Base-by-base conservation (phyloP, 2,113 vertebrate genomes). In the Odocoileus hemionus region DNA sequence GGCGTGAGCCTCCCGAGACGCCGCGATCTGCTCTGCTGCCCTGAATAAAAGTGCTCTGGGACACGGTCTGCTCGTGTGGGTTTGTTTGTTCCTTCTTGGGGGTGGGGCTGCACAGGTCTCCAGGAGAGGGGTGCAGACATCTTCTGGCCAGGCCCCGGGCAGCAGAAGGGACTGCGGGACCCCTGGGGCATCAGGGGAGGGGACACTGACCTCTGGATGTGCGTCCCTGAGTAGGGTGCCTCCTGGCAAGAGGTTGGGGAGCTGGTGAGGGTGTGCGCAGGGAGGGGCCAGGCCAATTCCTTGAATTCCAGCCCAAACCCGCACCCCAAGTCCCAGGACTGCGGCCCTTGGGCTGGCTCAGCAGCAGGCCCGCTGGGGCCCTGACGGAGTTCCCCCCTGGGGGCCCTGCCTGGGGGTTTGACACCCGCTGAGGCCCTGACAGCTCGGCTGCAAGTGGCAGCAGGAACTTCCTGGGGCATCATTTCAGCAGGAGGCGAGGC, bases 1-100 rank as follows among this genome's bases (percentile, higher is more conserved):
- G 98, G 98, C 97, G 98, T 92, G 91, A 98, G 98, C 98, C 98
- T 98, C 98, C 97, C 89, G 87, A 97, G 94, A 97, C 96, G 94
- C 98, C 98, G 98, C 98, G 74, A 98, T 97, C 98, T 98, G 86
- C 98, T 98, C 98, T 98, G 98, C 98, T 99, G 97, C 97, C 98
- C 98, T 98, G 98, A 99, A 99, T 99, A 99, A 99, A 99, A 98
- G 98, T 97, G 98, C 98, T 99, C 98, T 99, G 98, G 96, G 94
- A 98, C 89, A 94, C 89, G 94, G 97, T 64, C 93, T 98, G 97
- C 97, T 98, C 79, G 93, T 95, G 97, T 98, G 95, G 95, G 97
- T 43, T 43, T 43, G 21, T 98, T 98, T 98, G 93, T 98, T 97
- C 80, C 74, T 96, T 94, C 17, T 30, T 76, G 55, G 79, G 60